phyloP scores from a whole-genome alignment of 2,113 vertebrate genomes.

The Dascyllus trimaculatus region DNA sequence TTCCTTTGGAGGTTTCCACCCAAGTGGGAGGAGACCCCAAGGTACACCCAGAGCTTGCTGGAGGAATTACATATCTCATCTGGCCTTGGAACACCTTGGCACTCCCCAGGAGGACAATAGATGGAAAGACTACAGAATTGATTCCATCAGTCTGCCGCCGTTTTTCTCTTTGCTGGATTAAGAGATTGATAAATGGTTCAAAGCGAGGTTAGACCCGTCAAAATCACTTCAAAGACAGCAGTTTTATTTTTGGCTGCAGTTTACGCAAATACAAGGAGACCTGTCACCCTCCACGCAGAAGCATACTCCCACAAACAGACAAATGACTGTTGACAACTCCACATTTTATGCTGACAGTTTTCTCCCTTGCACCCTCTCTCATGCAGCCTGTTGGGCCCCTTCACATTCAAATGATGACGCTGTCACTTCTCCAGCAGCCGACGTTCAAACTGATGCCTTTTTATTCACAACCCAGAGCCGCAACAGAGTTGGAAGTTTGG shows the following conservation, averaged over 20 bases:
- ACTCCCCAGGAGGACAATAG: too few relatives aligned
- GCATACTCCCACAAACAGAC: constrained; percentile 16
- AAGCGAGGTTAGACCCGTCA: constrained; percentile 15
- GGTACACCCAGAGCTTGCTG: too few relatives aligned
- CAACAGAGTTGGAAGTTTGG: constrained; percentile 19
- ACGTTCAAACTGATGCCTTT: constrained; percentile 28
- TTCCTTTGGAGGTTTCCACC: too few relatives aligned
- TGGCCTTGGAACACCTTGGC: too few relatives aligned
- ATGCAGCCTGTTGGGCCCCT: constrained; percentile 5
- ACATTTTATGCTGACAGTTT: constrained; percentile 41
- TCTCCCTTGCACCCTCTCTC: background rate
- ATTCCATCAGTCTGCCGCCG: background rate
- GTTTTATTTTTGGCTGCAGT: constrained; percentile 1
- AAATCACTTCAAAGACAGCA: background rate
- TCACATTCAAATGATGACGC: constrained; percentile 51
- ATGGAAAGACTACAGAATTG: background rate
- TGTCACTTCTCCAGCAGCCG: constrained; percentile 52
- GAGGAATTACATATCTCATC: too few relatives aligned
- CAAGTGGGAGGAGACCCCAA: too few relatives aligned
- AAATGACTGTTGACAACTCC: constrained; percentile 44
- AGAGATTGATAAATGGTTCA: constrained; percentile 11
- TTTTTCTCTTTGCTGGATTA: background rate
- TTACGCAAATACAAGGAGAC: constrained; percentile 13
- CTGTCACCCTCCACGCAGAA: constrained; percentile 8
- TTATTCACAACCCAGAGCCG: constrained; percentile 37